A percentile compares a stretch with the other conserved stretches of the same genome.
Conservation (phyloP, 2,113 vertebrate genomes). For the Pterocles burchelli region DNA sequence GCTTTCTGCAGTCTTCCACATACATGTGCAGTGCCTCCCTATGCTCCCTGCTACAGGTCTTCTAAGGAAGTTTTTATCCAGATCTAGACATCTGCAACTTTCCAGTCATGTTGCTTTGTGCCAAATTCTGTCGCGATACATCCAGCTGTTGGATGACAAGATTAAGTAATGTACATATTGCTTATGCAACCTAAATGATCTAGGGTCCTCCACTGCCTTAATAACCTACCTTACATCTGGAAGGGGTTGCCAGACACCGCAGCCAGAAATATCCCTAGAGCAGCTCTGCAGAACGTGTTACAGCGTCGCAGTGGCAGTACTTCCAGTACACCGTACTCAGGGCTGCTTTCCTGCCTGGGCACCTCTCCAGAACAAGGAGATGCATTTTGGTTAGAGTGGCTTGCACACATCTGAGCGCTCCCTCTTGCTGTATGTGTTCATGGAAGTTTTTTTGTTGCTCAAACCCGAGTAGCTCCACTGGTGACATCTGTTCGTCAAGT, state of each 20-base stretch:
- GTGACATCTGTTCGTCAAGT: not conserved
- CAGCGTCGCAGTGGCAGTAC: too few species aligned
- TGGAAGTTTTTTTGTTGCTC: not conserved
- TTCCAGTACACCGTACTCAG: rapidly evolving
- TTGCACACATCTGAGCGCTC: not conserved
- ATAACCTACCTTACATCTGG: not conserved
- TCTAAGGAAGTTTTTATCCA: not conserved
- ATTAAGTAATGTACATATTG: rapidly evolving
- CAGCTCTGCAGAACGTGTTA: rapidly evolving
- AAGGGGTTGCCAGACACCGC: rapidly evolving
- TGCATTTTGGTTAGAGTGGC: not conserved
- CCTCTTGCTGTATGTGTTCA: rapidly evolving
- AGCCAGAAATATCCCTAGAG: not conserved
- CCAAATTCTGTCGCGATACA: not conserved
- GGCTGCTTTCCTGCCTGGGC: not conserved
- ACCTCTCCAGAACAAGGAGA: not conserved
- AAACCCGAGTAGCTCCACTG: rapidly evolving
- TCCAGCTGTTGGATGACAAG: not conserved
- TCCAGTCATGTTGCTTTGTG: constrained; percentile 10
- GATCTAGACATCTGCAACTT: rapidly evolving
- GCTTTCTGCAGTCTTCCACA: not conserved
- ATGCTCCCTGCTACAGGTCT: not conserved
- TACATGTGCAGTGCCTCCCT: not conserved
- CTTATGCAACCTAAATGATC: not conserved
- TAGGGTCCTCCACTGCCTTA: not conserved